These are phyloP conservation scores for Lucinisca nassula DNA, from an alignment of 2,888 invertebrate genomes.

Conservation along the genomic window DNA sequence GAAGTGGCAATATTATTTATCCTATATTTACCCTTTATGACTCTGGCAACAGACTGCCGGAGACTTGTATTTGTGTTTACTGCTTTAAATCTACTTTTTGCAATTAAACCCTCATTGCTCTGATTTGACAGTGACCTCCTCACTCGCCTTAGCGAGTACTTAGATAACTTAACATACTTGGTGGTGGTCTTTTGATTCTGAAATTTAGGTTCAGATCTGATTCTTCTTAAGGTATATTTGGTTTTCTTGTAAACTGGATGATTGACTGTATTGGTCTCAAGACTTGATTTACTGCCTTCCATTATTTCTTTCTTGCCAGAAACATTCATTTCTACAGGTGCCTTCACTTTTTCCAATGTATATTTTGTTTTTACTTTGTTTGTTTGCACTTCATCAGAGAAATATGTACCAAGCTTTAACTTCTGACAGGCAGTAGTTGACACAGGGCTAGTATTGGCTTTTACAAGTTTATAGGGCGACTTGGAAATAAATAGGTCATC, in stretches of 20 bases:
- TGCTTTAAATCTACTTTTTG: background rate
- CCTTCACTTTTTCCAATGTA: background rate
- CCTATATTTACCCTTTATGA: slow-evolving; percentile 36
- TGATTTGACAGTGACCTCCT: slow-evolving; percentile 44
- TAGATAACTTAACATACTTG: slow-evolving; percentile 44
- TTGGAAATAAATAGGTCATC: background rate
- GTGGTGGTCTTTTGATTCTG: background rate
- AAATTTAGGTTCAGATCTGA: background rate
- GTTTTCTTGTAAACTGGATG: slow-evolving; percentile 24
- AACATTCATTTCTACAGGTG: background rate
- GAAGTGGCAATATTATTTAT: background rate
- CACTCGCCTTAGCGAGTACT: slow-evolving; percentile 49
- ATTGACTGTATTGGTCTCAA: too few relatives aligned
- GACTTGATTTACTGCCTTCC: too few relatives aligned
- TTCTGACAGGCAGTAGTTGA: background rate
- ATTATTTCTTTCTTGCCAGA: too few relatives aligned
- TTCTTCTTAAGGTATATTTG: slow-evolving; percentile 36
- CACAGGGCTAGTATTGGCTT: background rate
- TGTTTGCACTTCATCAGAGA: background rate
- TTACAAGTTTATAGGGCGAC: slow-evolving; percentile 7
- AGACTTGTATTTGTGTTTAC: background rate
- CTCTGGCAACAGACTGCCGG: background rate
- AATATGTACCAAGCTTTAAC: background rate
- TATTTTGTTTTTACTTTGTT: background rate
- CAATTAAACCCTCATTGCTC: background rate